Evolutionary conservation across 2,113 vertebrate species (phyloP), one percentile per base, ranked within the genome.

Genomic region (Triplophysa tibetana): DNA sequence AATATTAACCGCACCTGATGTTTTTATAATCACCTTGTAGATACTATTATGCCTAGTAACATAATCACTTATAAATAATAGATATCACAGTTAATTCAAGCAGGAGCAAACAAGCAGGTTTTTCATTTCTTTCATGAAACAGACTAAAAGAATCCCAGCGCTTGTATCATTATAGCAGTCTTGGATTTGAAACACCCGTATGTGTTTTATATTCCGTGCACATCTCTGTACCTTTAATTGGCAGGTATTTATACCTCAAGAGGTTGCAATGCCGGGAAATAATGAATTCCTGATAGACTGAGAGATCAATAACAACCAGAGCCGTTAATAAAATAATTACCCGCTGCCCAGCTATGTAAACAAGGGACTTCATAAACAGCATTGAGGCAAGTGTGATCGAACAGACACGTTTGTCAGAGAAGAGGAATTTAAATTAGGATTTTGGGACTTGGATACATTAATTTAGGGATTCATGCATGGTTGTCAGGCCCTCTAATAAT

Each of bases 241-340:
- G 9, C 75, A 81, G 54, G 43, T 75, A 85, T 66, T 70, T 66
- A 50, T 81, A 60, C 58, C 73, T 75, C 73, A 61, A 64, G 74
- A 82, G 75, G 65, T 70, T 70, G 66, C 38, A 11, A 48, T 72
- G 69, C 74, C 60, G 74, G 29, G 48, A 77, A 81, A 83, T 81
- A 81, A 80, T 77, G 56, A 70, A 78, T 81, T 78, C 69, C 73
- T 81, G 73, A 84, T 79, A 81, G 54, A 67, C 56, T 69, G 29
- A 72, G 65, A 74, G 74, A 80, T 75, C 70, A 79, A 85, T 81
- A 74, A 68, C 78, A 72, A 58, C 77, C 52, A 16, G 23, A 43
- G 16, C 52, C 61, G 50, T 81, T 81, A 77, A 81, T 80, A 67
- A 84, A 84, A 84, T 80, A 81, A 77, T 80, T 66, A 67, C 61